Percentiles rank a stretch among this genome's conserved stretches.
Conservation (phyloP, 2,797 vertebrate species). For the Sphenopsis melanotis region DNA sequence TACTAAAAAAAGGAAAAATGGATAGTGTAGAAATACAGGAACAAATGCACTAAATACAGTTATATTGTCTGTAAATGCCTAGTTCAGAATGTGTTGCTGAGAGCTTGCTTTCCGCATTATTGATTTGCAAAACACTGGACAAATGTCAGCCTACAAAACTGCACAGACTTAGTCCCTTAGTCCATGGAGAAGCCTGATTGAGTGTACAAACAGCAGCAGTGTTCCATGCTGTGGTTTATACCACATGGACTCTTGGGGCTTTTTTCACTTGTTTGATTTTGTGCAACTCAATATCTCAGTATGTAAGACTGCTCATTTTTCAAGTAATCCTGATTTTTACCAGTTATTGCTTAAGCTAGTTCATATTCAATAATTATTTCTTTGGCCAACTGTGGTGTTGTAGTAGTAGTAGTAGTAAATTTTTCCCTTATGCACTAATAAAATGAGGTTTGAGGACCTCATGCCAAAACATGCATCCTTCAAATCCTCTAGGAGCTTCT, state of each 20-base stretch:
- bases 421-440: neutral
- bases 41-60: neutral
- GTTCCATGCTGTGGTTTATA: neutral
- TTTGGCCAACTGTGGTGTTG: neutral
- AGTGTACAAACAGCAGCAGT: neutral
- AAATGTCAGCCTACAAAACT: neutral
- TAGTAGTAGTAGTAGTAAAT: neutral
- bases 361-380: constrained; percentile 9
- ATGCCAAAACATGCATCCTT: neutral
- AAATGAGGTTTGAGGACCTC: neutral
- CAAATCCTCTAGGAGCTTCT: neutral
- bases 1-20: neutral
- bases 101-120: neutral
- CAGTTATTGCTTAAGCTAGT: neutral
- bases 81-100: neutral
- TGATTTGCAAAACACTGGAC: neutral
- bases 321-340: constrained; percentile 53
- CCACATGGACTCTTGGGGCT: rapidly evolving
- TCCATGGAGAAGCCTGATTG: neutral
- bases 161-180: neutral
- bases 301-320: constrained; percentile 28
- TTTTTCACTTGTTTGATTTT: neutral
- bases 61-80: neutral
- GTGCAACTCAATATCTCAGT: neutral
- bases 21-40: neutral